phyloP scores from a whole-genome alignment of 2,113 vertebrate species.

The Guaruba guarouba region DNA sequence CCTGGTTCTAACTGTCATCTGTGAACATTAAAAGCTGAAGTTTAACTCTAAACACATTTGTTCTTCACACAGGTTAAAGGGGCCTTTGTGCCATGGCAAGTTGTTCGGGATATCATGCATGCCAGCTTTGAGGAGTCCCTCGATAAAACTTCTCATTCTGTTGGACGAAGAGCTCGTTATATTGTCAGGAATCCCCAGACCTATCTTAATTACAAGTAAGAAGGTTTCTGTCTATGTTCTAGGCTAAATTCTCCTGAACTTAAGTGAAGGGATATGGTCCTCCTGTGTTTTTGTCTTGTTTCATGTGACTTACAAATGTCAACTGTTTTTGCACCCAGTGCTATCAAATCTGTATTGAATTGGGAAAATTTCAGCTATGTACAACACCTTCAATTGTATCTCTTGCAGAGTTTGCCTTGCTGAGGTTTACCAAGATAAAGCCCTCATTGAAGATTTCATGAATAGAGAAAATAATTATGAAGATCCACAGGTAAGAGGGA shows the following conservation, averaged over 20 bases:
- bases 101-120: slow-evolving; percentile 91
- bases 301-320: not conserved
- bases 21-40: fast-evolving
- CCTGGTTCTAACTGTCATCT: fast-evolving
- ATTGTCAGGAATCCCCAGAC: slow-evolving; percentile 94
- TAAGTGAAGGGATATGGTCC: not conserved
- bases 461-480: slow-evolving; percentile 80
- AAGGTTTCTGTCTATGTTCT: not conserved
- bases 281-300: not conserved
- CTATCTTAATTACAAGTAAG: slow-evolving; percentile 91
- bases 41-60: not conserved
- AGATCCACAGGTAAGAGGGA: slow-evolving; percentile 78
- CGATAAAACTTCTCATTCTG: slow-evolving; percentile 92
- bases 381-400: not conserved
- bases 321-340: not conserved
- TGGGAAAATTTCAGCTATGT: not conserved
- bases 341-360: not conserved
- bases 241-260: not conserved
- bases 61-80: slow-evolving; percentile 81
- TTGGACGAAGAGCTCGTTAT: slow-evolving; percentile 87
- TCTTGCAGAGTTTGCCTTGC: slow-evolving; percentile 88
- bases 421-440: slow-evolving; percentile 92
- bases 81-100: slow-evolving; percentile 88
- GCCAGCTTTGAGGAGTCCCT: slow-evolving; percentile 86
- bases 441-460: slow-evolving; percentile 80